These are phyloP conservation scores for Drosophila navojoa DNA, from an alignment of 1,140 invertebrate species.

Conservation along the genomic window DNA sequence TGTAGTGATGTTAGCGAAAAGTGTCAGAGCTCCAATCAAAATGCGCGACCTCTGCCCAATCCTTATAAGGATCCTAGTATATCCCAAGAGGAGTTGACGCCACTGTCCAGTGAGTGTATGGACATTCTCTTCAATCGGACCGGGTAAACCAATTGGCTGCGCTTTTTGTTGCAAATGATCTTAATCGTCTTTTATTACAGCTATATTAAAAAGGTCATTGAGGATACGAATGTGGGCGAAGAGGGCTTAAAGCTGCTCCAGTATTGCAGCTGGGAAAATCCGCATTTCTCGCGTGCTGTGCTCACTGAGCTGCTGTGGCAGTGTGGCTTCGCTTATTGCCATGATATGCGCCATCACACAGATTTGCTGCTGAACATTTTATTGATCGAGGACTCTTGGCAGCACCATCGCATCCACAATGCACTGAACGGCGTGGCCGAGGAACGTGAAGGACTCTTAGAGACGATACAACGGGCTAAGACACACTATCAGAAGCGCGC, in stretches of 20 bases:
- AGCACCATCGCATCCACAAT: slow-evolving; percentile 95
- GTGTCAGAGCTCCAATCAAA: slow-evolving; percentile 89
- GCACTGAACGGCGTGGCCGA: slow-evolving; percentile 95
- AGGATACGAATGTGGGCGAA: slow-evolving; percentile 95
- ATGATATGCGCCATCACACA: slow-evolving; percentile 95
- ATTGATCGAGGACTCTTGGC: slow-evolving; percentile 97
- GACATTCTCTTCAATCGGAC: slow-evolving; percentile 93
- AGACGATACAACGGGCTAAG: slow-evolving; percentile 95
- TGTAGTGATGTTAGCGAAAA: slow-evolving; percentile 96
- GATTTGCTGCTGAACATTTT: slow-evolving; percentile 95
- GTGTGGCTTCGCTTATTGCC: slow-evolving; percentile 97
- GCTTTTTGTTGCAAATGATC: neutral
- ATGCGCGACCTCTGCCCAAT: slow-evolving; percentile 89
- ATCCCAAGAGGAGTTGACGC: slow-evolving; percentile 89
- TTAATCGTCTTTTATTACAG: slow-evolving; percentile 82
- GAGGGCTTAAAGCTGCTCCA: slow-evolving; percentile 95
- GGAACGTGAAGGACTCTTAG: slow-evolving; percentile 96
- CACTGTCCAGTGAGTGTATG: slow-evolving; percentile 90
- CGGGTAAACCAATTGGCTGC: slow-evolving; percentile 84
- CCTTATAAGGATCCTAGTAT: slow-evolving; percentile 90
- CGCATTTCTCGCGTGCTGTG: slow-evolving; percentile 94
- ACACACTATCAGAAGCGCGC: slow-evolving; percentile 98
- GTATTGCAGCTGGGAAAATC: slow-evolving; percentile 98
- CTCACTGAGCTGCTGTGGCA: slow-evolving; percentile 96
- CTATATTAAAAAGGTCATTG: slow-evolving; percentile 97